Evolutionary conservation across 2,888 invertebrate species (phyloP), one percentile per base, ranked within the genome.

Genomic region (Lymantria monacha): DNA sequence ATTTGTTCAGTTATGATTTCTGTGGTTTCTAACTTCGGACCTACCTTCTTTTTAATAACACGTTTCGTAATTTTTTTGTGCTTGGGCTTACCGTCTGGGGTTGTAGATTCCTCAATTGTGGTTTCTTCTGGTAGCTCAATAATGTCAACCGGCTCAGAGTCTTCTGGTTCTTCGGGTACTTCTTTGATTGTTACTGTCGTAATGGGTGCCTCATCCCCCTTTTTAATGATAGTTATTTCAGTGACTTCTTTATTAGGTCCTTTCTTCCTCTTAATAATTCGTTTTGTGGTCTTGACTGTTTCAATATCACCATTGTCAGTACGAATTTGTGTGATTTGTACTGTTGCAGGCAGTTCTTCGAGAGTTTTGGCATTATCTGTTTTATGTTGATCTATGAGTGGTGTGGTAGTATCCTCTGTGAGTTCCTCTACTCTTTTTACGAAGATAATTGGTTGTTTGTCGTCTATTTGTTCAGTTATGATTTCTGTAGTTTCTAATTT

Each of bases 211-310:
- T 85, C 78, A 30, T 79, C 81, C 8, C 86, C 82, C 33, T 83
- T 79, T 55, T 87, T 76, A 15, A 85, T 73, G 13, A 90, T 91
- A 2, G 83, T 74, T 22, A 84, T 84, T 69, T 86, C 86, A 2
- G 92, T 87, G 42, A 86, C 75, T 62, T 90, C 89, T 54, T 83
- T 72, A 50, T 89, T 88, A 0, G 72, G 70, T 0, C 86, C 91
- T 44, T 81, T 83, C 71, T 79, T 54, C 71, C 73, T 55, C 53
- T 64, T 55, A 13, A 74, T 69, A 41, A 70, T 54, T 7, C 69
- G 66, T 53, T 58, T 61, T 9, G 85, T 90, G 0, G 78, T 80
- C 3, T 74, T 80, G 0, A 38, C 76, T 63, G 42, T 85, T 76
- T 66, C 85, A 77, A 33, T 82, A 79, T 22, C 85, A 57, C 44